These are phyloP conservation scores for Bos indicus DNA, from an alignment of 2,113 vertebrate species.

Conservation along the genomic window DNA sequence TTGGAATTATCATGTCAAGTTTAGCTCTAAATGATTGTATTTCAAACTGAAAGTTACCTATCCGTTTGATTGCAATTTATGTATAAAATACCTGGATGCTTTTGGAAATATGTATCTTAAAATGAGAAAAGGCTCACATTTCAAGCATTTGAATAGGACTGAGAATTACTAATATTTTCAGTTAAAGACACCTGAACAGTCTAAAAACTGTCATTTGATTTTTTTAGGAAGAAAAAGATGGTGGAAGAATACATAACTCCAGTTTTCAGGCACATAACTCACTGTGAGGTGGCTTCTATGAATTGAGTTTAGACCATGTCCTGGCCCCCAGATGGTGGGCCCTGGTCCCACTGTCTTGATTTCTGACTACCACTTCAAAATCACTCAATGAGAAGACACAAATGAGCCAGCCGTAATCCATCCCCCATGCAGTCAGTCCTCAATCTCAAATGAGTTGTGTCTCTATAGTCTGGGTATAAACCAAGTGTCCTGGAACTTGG, in stretches of 20 bases:
- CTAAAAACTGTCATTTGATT: not conserved
- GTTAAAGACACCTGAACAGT: not conserved
- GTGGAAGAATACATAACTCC: not conserved
- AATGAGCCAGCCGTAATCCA: not conserved
- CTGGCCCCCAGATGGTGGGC: not conserved
- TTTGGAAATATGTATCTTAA: not conserved
- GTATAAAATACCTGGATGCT: not conserved
- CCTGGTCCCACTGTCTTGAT: not conserved
- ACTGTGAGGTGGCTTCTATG: not conserved
- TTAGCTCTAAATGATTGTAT: constrained; percentile 19
- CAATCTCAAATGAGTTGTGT: accelerated
- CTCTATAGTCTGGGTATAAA: not conserved
- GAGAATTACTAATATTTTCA: constrained; percentile 28
- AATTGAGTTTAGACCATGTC: not conserved
- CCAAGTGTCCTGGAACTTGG: not conserved
- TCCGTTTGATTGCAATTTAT: not conserved
- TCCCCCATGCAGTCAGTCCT: not conserved
- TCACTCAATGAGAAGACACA: not conserved
- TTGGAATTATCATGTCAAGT: constrained; percentile 1
- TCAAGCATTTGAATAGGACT: not conserved
- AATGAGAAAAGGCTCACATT: constrained; percentile 15
- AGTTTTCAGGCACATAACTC: not conserved
- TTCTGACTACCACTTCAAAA: not conserved
- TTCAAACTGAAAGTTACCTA: not conserved
- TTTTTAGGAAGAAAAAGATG: not conserved